Conservation (phyloP, 2,888 invertebrate genomes). For the Trichopria drosophilae region DNA sequence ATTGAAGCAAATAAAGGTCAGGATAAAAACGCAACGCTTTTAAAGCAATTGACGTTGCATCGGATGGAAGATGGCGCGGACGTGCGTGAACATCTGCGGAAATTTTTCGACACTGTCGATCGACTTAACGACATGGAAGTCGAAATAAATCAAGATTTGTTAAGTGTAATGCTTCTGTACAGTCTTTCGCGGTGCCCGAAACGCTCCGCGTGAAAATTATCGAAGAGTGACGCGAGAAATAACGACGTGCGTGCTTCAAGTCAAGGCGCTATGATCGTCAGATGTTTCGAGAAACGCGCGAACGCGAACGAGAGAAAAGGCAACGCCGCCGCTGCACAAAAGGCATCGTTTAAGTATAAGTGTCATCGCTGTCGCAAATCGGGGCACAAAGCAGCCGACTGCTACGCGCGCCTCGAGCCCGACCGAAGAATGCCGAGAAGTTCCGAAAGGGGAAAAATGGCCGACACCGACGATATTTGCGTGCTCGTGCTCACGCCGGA, state of each 20-base stretch:
- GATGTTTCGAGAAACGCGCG: not conserved
- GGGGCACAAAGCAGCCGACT: constrained; percentile 9
- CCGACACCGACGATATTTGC: not conserved
- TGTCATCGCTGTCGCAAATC: not conserved
- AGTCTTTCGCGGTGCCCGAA: constrained; percentile 14
- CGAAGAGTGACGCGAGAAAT: constrained; percentile 2
- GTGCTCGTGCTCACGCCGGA: not conserved
- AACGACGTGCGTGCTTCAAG: not conserved
- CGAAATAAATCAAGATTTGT: constrained; percentile 7
- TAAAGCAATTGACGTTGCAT: constrained; percentile 21
- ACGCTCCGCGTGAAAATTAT: constrained; percentile 8
- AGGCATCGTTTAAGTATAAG: constrained; percentile 2
- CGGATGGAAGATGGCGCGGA: constrained; percentile 17
- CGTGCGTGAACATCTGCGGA: constrained; percentile 17
- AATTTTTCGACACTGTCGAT: constrained; percentile 24
- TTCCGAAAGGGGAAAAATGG: not conserved
- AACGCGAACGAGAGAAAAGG: not conserved
- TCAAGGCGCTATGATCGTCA: not conserved
- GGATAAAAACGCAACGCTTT: not conserved
- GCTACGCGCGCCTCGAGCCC: not conserved
- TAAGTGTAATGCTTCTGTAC: constrained; percentile 10
- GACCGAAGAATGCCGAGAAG: not conserved
- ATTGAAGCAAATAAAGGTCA: constrained; percentile 3
- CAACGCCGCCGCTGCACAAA: not conserved
- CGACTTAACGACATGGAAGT: constrained; percentile 23